Evolutionary conservation across 2,888 invertebrate genomes (phyloP), one percentile per base, ranked within the genome.

Genomic region (Sphaerophoria rueppellii): DNA sequence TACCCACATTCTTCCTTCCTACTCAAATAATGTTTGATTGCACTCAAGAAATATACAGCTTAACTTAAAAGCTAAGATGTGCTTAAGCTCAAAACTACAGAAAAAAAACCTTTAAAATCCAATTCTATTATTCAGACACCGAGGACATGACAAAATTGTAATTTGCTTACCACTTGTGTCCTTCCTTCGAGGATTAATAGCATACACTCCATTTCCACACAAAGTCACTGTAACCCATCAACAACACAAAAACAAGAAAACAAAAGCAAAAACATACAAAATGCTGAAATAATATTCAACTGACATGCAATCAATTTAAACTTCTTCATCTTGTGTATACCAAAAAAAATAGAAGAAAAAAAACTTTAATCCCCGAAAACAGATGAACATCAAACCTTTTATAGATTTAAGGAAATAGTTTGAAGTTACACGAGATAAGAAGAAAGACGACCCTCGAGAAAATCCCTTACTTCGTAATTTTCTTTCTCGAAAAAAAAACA

Each of bases 251-350:
- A 43, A 43, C 12, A 43, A 24, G 24, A 1, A 24, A 24, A 24
- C 24, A 24, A 1, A 24, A 24, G 7, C 43, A 9, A 43, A 61
- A 4, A 57, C 11, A 58, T 58, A 40, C 24, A 60, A 67, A 65
- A 72, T 67, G 43, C 40, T 43, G 14, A 78, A 65, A 67, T 72
- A 54, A 46, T 43, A 60, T 72, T 58, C 72, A 72, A 78, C 58
- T 72, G 72, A 43, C 65, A 60, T 40, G 58, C 54, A 72, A 72
- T 78, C 65, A 72, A 78, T 72, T 67, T 65, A 58, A 58, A 16
- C 58, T 43, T 57, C 34, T 55, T n/a, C 4, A 4, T 32, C 12
- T 2, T 57, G n/a, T 57, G 35, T 48, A 24, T n/a, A 34, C 65
- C 65, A 32, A 40, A 9, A 5, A 5, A 60, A 12, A 52, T 52